Base-by-base conservation (phyloP, 2,888 invertebrate genomes). In the Ichneumoninae sp. region DNA sequence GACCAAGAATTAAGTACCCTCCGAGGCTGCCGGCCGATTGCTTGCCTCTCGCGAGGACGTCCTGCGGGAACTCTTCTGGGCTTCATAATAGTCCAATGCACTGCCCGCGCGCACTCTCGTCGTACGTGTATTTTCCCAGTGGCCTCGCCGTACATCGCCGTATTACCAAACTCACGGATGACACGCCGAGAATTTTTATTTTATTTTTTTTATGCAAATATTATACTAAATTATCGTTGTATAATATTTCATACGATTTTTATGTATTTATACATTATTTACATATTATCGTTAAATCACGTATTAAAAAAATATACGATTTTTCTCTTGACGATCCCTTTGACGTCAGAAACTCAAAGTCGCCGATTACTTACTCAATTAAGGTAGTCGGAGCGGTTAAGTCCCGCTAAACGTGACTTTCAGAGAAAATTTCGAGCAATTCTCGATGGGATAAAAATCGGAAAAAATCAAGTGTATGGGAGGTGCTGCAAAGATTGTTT, bases 1-100 rank as follows among this genome's bases (percentile, higher is more conserved):
- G 82, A 85, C 81, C 83, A 80, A 82, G 83, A 88, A 88, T 88
- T 88, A 88, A 88, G 82, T 80, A 82, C 62, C 82, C 82, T 50
- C 60, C 71, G 79, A 84, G 79, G 75, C 71, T 82, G 71, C 79
- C 62, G 75, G 75, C 79, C 57, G 78, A 82, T 84, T 77, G 70
- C 70, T 60, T 16, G 30, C 75, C 22, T 52, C 75, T 44, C 60
- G 13, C 69, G 30, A 52, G 50, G 65, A 65, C 50, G 75, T 75
- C 75, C 65, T 65, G 65, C 65, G 52, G 65, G 75, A 75, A 50
- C 62, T 65, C 52, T 47, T 65, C 65, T 65, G 16, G 65, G 13
- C 65, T 62, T 62, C 52, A 54, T 54, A 54, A 54, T 54, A 26
- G 4, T 22, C 40, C 68, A 40, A 22, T 57, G 54, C 71, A 71